Conservation (phyloP, 2,797 vertebrate species). For the Enteromius radiatus region DNA sequence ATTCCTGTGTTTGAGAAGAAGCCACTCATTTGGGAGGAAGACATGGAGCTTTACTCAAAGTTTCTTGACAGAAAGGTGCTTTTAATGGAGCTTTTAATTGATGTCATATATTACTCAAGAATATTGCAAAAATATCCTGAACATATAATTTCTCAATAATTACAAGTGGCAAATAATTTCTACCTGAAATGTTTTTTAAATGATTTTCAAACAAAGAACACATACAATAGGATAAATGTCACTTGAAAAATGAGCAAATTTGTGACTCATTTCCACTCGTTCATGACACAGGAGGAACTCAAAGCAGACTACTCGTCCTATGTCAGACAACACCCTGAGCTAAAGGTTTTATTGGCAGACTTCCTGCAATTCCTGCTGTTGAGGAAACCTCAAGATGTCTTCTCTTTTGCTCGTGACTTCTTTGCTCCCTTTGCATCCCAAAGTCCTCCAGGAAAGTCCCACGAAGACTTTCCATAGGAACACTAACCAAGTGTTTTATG, state of each 20-base stretch:
- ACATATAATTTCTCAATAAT: neutral
- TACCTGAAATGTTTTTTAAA: neutral
- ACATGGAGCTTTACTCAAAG: constrained; percentile 82
- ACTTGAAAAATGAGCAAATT: neutral
- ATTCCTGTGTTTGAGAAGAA: constrained; percentile 75
- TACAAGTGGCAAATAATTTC: neutral
- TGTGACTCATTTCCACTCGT: constrained; percentile 4
- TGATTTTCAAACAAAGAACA: no score
- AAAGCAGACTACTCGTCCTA: constrained; percentile 80
- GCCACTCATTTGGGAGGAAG: constrained; percentile 86
- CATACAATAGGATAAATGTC: neutral
- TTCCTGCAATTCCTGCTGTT: constrained; percentile 90
- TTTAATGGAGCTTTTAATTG: neutral
- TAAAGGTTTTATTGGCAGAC: constrained; percentile 82
- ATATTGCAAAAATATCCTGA: neutral
- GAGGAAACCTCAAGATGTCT: constrained; percentile 81
- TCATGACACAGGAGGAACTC: constrained; percentile 81
- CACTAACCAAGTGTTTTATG: neutral
- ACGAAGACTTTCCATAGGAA: neutral
- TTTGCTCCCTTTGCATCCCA: constrained; percentile 76
- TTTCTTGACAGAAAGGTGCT: constrained; percentile 90
- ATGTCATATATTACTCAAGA: neutral
- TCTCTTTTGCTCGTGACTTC: constrained; percentile 84
- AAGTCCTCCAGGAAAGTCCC: constrained; percentile 44
- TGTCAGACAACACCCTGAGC: constrained; percentile 84